Base-by-base conservation (phyloP, 2,113 vertebrate species). In the Myodes glareolus region DNA sequence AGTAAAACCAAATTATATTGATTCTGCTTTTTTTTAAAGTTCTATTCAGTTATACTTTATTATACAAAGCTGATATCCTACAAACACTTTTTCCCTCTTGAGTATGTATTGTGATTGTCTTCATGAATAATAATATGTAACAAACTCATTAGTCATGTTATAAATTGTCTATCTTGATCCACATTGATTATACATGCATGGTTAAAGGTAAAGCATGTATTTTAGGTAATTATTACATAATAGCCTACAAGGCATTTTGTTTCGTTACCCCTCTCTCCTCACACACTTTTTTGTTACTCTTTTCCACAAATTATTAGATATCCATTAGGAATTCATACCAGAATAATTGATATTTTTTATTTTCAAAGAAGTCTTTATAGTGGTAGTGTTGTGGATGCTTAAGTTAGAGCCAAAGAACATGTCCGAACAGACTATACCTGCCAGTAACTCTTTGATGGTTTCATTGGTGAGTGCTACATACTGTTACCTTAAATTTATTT, bases 161-260 rank as follows among this genome's bases (percentile, higher is more conserved):
- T 91, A 95, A 96, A 77, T 93, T 76, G 93, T 67, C 81, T 95
- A 0, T 96, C 92, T 97, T 97, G 77, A 94, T 94, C 94, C 67
- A 85, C 55, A 75, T 73, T 96, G 92, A 45, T 92, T 95, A 80
- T 55, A 78, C 39, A 92, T 27, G 72, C 75, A 70, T 90, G 77
- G 67, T 75, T 96, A 94, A 97, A 88, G 92, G 42, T 92, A 91
- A 88, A 94, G 63, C 90, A 77, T 21, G 36, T 81, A 77, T 86
- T 96, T 86, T 72, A 52, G 50, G 91, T 88, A 77, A 77, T 84
- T 96, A 94, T 58, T 76, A 89, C 67, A 42, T 94, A 42, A 3
- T 77, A 73, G 33, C 50, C 9, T 82, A 36, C 39, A 86, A 94
- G 92, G 25, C 50, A n/a, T 96, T 96, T 73, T 91, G 47, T 55